These are phyloP conservation scores for Araneus ventricosus DNA, from an alignment of 1,140 invertebrate genomes.

Conservation along the genomic window DNA sequence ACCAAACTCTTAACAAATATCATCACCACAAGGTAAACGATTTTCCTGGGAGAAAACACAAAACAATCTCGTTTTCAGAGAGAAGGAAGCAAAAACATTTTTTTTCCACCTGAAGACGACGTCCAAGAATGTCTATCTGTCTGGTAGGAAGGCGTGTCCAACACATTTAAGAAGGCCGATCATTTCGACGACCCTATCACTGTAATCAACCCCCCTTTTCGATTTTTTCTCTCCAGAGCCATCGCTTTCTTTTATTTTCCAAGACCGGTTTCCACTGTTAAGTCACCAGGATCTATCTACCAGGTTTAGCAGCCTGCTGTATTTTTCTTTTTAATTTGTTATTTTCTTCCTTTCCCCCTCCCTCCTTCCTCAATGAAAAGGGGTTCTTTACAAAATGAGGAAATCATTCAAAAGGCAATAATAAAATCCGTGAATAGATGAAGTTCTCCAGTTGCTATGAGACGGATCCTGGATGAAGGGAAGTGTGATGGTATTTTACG, in stretches of 20 bases:
- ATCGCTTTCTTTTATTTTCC: slow-evolving; percentile 31
- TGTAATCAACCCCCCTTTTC: slow-evolving; percentile 61
- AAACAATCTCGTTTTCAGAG: slow-evolving; percentile 17
- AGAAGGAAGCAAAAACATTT: slow-evolving; percentile 4
- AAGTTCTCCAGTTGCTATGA: background rate
- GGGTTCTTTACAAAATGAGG: slow-evolving; percentile 29
- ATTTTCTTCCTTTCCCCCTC: background rate
- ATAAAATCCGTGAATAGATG: background rate
- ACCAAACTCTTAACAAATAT: background rate
- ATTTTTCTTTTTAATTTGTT: background rate
- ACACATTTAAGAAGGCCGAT: slow-evolving; percentile 68
- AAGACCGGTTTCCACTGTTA: slow-evolving; percentile 52
- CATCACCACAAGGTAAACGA: background rate
- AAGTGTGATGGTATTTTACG: background rate
- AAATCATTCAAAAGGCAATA: background rate
- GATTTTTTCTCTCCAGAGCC: background rate
- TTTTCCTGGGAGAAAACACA: background rate
- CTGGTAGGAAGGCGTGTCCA: slow-evolving; percentile 60
- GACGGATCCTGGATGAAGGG: background rate
- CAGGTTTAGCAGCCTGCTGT: background rate
- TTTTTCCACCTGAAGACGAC: slow-evolving; percentile 14
- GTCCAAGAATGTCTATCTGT: slow-evolving; percentile 55
- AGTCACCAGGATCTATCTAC: slow-evolving; percentile 66
- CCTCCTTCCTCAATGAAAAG: background rate
- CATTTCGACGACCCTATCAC: slow-evolving; percentile 69